These are phyloP conservation scores for Dromococcyx pavoninus DNA, from an alignment of 2,797 vertebrate species.

Conservation along the genomic window DNA sequence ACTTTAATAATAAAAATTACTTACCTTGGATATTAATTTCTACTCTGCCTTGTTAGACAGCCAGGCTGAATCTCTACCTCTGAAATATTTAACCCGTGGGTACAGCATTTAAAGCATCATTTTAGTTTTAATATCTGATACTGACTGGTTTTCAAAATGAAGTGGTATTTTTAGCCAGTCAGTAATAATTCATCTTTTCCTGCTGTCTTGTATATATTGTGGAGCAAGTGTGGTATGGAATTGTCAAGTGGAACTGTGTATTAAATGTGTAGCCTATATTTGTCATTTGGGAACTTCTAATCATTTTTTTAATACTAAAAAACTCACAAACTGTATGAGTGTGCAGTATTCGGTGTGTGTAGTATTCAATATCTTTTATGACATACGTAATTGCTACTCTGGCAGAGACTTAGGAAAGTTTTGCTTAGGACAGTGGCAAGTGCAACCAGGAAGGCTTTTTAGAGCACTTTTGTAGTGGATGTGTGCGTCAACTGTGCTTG, in stretches of 20 bases:
- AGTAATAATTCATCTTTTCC: slow-evolving; percentile 4
- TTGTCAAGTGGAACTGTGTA: background rate
- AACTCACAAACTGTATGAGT: background rate
- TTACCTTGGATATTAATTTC: slow-evolving; percentile 3
- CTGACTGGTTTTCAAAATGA: slow-evolving; percentile 4
- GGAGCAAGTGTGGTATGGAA: background rate
- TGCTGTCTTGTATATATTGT: background rate
- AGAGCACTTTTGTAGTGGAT: background rate
- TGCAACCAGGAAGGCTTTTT: background rate
- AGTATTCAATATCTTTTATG: background rate
- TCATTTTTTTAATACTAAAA: background rate
- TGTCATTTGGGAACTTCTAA: background rate
- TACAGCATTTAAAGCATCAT: slow-evolving; percentile 1
- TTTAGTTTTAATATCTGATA: slow-evolving; percentile 22
- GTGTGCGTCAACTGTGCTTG: rapidly evolving
- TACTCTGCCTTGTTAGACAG: background rate
- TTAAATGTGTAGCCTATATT: background rate
- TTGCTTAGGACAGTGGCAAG: background rate
- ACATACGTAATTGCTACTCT: background rate
- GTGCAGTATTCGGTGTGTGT: background rate
- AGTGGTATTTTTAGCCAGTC: background rate
- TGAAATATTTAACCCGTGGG: background rate
- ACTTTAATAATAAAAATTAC: background rate
- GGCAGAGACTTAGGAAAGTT: background rate
- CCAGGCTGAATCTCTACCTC: background rate